These are phyloP conservation scores for Origma solitaria DNA, from an alignment of 2,113 vertebrate species.

Conservation along the genomic window DNA sequence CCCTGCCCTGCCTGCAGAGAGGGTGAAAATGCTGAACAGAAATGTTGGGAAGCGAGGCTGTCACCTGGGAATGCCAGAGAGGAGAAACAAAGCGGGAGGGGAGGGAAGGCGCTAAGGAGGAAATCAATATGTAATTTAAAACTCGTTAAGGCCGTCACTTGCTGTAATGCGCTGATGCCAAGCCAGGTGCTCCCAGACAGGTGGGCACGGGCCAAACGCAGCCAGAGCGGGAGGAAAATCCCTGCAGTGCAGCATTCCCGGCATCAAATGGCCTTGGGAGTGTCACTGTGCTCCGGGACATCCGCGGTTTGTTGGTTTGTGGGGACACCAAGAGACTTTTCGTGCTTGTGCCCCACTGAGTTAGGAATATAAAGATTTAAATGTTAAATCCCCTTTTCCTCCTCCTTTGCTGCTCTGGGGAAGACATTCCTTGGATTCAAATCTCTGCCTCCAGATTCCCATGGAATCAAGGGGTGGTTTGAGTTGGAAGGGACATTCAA, in stretches of 20 bases:
- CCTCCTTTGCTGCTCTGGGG: background rate
- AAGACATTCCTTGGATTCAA: background rate
- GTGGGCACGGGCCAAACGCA: background rate
- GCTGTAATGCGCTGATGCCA: background rate
- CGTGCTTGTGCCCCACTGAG: background rate
- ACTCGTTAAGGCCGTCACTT: background rate
- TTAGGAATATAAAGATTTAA: background rate
- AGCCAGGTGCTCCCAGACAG: background rate
- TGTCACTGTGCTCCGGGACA: background rate
- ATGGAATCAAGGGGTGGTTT: background rate
- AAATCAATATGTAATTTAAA: conserved; percentile 38
- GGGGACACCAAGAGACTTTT: background rate
- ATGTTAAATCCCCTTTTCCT: background rate
- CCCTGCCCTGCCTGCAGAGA: background rate
- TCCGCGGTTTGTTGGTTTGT: background rate
- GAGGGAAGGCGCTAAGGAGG: background rate
- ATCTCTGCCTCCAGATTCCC: background rate
- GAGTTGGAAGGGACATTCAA: background rate
- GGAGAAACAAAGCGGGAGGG: background rate
- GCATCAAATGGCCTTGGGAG: background rate
- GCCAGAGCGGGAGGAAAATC: background rate
- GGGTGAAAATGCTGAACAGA: background rate
- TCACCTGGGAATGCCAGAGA: background rate
- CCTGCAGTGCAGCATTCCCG: background rate
- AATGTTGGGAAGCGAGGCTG: background rate